Evolutionary conservation across 2,797 vertebrate genomes (phyloP).

Genomic region (Sarcoramphus papa): DNA sequence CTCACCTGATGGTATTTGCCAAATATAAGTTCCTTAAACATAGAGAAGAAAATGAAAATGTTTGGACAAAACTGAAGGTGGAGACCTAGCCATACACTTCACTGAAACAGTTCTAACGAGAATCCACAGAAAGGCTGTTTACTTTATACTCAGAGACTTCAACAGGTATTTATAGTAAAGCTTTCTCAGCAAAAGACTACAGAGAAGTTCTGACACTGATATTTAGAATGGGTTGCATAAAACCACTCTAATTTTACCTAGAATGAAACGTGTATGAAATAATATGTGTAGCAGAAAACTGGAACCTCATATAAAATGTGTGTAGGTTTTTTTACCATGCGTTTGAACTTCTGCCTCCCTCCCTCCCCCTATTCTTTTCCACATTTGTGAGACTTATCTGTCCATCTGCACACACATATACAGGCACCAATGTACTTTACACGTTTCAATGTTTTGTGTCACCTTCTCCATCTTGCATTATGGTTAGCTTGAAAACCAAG

Average conservation of each 20-base stretch:
- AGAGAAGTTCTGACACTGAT: background rate
- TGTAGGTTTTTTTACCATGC: background rate
- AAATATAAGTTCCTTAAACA: background rate
- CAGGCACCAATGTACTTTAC: background rate
- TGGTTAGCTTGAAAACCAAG: background rate
- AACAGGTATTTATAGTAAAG: background rate
- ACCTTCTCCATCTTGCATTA: background rate
- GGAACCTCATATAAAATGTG: background rate
- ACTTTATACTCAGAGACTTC: background rate
- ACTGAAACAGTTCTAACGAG: background rate
- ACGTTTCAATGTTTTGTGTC: background rate
- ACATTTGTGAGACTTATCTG: background rate
- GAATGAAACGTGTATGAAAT: background rate
- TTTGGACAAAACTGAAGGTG: background rate
- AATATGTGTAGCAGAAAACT: background rate
- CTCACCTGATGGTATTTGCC: background rate
- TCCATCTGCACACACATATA: background rate
- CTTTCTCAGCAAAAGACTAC: background rate
- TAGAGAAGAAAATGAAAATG: background rate
- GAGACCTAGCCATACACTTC: background rate
- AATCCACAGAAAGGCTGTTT: background rate
- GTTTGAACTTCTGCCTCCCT: background rate
- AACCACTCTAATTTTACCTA: background rate
- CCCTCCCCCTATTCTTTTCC: background rate
- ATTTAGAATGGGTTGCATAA: background rate